These are phyloP conservation scores for Lasius platythorax DNA, from an alignment of 2,888 invertebrate species.

Conservation along the genomic window DNA sequence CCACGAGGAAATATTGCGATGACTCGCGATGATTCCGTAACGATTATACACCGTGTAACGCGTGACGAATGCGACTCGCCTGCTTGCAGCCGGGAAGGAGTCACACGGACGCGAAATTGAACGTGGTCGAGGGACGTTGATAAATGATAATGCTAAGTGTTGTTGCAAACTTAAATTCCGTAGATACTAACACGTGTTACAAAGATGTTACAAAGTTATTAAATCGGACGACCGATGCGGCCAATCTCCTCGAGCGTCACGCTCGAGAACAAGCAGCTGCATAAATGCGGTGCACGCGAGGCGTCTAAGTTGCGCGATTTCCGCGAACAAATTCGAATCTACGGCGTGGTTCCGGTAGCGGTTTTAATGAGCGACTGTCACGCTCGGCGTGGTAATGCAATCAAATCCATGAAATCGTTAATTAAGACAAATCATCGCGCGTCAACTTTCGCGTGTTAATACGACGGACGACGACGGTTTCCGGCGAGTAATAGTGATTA, in stretches of 20 bases:
- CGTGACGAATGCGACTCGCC: conserved; percentile 2
- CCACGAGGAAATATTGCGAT: conserved; percentile 31
- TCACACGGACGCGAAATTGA: not conserved
- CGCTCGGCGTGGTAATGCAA: conserved; percentile 39
- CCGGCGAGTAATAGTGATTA: conserved; percentile 48
- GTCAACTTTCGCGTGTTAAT: conserved; percentile 47
- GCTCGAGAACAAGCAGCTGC: not conserved
- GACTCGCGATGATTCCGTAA: not conserved
- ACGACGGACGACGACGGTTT: conserved; percentile 1
- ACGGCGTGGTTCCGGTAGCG: conserved; percentile 31
- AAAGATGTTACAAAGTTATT: not conserved
- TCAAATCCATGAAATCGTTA: conserved; percentile 45
- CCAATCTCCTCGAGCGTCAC: not conserved
- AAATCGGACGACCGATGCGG: not conserved
- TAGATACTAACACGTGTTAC: not conserved
- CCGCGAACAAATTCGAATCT: conserved; percentile 32
- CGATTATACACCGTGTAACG: conserved; percentile 18
- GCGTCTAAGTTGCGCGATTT: conserved; percentile 21
- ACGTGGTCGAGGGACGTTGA: not conserved
- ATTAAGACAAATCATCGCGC: conserved; percentile 51
- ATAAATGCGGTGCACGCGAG: not conserved
- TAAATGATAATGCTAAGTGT: not conserved
- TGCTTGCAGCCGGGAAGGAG: not conserved
- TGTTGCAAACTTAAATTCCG: conserved; percentile 13
- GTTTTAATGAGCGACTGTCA: conserved; percentile 36